Evolutionary conservation across 2,888 invertebrate species (phyloP), one percentile per base, ranked within the genome.

Genomic region (Carpatolechia fugitivella): DNA sequence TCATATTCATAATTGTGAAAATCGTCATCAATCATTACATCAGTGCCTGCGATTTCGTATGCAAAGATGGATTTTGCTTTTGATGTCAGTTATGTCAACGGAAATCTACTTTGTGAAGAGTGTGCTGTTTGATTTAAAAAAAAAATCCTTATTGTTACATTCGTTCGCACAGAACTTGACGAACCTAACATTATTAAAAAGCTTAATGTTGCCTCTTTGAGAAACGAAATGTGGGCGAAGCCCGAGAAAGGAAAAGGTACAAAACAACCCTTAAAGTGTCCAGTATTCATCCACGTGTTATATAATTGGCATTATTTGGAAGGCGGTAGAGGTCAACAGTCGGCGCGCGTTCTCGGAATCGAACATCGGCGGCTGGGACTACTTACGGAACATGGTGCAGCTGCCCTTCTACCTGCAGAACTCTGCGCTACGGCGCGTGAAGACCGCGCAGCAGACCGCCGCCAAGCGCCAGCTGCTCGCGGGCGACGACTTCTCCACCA

Each of bases 401-500:
- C 91, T 99, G 70, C 99, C 99, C 0, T 99, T 99, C 87, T 99
- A 98, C 82, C 91, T 99, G 56, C 99, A 99, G 91, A 99, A 98
- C 87, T 98, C 98, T 0, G 98, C 98, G 8, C 85, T 99, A 58
- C 92, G 98, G 0, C 94, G 97, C 68, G 96, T 97, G 1, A 96
- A 97, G 80, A 91, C 94, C 5, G 97, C 97, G 0, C 97, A 97
- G 81, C 95, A 95, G 79, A 94, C 95, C 0, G 95, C 96, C 0
- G 80, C 92, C 3, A 78, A 69, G 35, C 73, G 90, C 14, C 79
- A 91, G 60, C 91, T 86, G 57, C 70, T 90, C 41, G 85, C 87
- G 48, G 87, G 88, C 0, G 94, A 94, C 54, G 94, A 89, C 61
- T 82, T 90, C 61, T 78, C 88, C n/a, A 79, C 89, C 0, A 85